Conservation (phyloP, 2,797 vertebrate genomes). For the Psittacula echo region DNA sequence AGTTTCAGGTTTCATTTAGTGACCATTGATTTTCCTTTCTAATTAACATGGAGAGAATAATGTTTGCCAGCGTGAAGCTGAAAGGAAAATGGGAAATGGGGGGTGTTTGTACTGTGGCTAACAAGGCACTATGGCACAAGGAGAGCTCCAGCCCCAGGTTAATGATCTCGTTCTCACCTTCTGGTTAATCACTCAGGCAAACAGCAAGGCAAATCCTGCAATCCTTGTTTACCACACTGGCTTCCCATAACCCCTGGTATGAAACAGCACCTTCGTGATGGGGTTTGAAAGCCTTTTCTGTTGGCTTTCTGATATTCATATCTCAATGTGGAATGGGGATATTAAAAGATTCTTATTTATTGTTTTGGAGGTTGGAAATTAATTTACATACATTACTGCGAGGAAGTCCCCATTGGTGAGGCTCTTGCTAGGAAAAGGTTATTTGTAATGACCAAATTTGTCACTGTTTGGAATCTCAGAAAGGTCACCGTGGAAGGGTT, state of each 20-base stretch:
- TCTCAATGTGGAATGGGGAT: slow-evolving; percentile 14
- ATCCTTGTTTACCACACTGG: neutral
- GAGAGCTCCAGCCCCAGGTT: slow-evolving; percentile 17
- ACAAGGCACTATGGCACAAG: neutral
- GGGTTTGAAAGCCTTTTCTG: neutral
- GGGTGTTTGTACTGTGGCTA: neutral
- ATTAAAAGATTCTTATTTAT: slow-evolving; percentile 64
- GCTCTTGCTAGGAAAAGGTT: slow-evolving; percentile 82
- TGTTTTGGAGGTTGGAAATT: slow-evolving; percentile 75
- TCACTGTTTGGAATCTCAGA: slow-evolving; percentile 86
- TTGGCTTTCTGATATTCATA: neutral
- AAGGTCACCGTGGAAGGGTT: slow-evolving; percentile 86
- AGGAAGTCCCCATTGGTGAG: slow-evolving; percentile 68
- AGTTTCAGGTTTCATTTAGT: neutral
- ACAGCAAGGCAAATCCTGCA: neutral
- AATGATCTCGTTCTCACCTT: slow-evolving; percentile 22
- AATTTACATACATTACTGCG: slow-evolving; percentile 75
- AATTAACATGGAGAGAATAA: neutral
- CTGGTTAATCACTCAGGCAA: neutral
- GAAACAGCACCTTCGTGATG: neutral
- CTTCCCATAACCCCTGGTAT: neutral
- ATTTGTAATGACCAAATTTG: slow-evolving; percentile 88
- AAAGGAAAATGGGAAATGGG: neutral
- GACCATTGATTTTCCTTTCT: neutral
- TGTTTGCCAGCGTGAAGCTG: neutral